Percentiles rank a stretch among this genome's conserved stretches.
Conservation (phyloP, 23 tunicate species). For the Phallusia fumigata region DNA sequence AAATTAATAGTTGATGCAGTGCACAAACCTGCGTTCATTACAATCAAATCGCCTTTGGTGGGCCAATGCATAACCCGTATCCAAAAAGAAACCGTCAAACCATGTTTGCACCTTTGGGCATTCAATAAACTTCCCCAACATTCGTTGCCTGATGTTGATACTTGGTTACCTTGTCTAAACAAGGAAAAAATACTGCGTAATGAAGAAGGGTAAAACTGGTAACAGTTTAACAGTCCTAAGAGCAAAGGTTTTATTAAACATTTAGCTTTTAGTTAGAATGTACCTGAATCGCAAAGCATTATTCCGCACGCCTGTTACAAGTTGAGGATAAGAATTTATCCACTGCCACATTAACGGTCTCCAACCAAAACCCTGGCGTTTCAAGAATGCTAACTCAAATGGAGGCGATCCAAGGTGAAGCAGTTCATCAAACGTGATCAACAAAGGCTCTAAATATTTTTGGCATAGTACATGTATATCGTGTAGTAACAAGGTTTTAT, state of each 20-base stretch:
- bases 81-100: slow-evolving; percentile 60
- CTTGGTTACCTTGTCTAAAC: slow-evolving; percentile 30
- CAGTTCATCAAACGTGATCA: slow-evolving; percentile 64
- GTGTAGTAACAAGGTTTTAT: too few species aligned
- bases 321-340: slow-evolving; percentile 26
- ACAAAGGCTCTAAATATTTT: slow-evolving; percentile 5
- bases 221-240: too few species aligned
- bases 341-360: slow-evolving; percentile 56
- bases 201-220: too few species aligned
- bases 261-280: neutral
- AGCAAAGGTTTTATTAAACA: neutral
- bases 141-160: slow-evolving; percentile 27
- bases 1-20: too few species aligned
- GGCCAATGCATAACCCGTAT: slow-evolving; percentile 45
- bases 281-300: slow-evolving; percentile 57
- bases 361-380: slow-evolving; percentile 13
- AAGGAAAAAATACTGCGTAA: too few species aligned
- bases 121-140: slow-evolving; percentile 59
- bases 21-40: slow-evolving; percentile 52
- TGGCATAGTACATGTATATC: too few species aligned
- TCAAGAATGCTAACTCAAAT: slow-evolving; percentile 23
- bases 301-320: slow-evolving; percentile 36
- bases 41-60: slow-evolving; percentile 13
- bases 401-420: slow-evolving; percentile 72
- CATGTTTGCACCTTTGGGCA: slow-evolving; percentile 22